Percentiles rank a stretch among this genome's conserved stretches.
phyloP scores from a whole-genome alignment of 2,113 vertebrate genomes.

The Microtus pennsylvanicus region DNA sequence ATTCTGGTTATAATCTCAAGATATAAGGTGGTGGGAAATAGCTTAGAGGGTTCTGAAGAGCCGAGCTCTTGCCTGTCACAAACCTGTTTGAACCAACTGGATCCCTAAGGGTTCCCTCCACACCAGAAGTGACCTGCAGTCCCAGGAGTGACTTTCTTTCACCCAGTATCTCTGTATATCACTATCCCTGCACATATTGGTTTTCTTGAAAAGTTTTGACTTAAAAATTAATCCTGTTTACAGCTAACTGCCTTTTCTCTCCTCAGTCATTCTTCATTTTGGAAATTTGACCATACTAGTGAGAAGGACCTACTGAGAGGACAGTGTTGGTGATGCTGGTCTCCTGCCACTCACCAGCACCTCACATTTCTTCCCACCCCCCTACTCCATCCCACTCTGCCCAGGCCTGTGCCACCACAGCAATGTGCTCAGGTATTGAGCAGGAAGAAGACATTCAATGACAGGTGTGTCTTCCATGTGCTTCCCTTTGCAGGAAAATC shows the following conservation, averaged over 20 bases:
- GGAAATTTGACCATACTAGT: neutral
- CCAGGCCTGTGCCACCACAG: neutral
- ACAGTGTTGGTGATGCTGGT: neutral
- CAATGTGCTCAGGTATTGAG: neutral
- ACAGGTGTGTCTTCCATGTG: neutral
- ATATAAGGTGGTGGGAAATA: neutral
- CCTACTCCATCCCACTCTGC: no score
- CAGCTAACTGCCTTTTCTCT: neutral
- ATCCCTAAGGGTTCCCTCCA: rapidly evolving
- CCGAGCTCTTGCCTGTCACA: neutral
- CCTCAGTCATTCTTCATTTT: neutral
- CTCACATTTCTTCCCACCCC: neutral
- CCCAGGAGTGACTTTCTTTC: neutral
- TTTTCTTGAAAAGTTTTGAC: no score
- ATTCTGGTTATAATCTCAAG: neutral
- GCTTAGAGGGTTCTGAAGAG: neutral
- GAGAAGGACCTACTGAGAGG: neutral
- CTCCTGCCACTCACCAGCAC: neutral
- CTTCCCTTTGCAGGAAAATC: neutral
- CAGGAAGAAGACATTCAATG: neutral
- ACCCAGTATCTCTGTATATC: neutral
- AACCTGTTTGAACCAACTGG: neutral
- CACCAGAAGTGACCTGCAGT: neutral
- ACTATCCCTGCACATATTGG: neutral
- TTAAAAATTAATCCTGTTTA: neutral